phyloP scores from a whole-genome alignment of 2,888 invertebrate species.

The Bruchidius siliquastri region DNA sequence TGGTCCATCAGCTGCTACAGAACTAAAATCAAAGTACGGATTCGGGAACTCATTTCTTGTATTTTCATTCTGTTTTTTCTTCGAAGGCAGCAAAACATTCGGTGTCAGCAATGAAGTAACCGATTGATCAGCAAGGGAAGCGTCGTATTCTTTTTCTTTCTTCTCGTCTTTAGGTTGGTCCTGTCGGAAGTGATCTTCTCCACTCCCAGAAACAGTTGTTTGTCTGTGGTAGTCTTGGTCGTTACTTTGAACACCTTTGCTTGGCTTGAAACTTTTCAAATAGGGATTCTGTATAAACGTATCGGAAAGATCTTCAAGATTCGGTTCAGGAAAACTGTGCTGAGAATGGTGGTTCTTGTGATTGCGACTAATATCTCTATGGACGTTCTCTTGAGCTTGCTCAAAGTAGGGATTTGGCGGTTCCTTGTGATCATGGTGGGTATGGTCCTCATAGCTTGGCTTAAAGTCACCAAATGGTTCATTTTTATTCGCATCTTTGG shows the following conservation, averaged over 20 bases:
- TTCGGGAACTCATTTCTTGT: neutral
- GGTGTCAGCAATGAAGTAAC: conserved; percentile 40
- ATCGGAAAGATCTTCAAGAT: neutral
- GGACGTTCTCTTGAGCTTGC: neutral
- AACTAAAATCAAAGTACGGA: neutral
- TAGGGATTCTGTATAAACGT: neutral
- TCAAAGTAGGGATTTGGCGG: neutral
- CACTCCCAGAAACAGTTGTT: conserved; percentile 2
- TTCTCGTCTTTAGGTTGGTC: conserved; percentile 8
- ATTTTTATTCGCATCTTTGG: conserved; percentile 20
- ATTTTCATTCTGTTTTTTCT: neutral
- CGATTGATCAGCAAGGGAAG: conserved; percentile 55
- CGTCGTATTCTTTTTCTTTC: conserved; percentile 36
- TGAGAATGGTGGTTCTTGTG: neutral
- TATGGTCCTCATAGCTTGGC: neutral
- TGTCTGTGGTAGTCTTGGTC: conserved; percentile 6
- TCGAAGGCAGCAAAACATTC: conserved; percentile 38
- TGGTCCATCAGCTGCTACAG: neutral
- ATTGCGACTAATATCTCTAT: neutral
- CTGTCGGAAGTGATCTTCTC: conserved; percentile 7
- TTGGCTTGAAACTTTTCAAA: neutral
- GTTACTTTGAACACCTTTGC: neutral
- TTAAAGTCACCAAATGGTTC: conserved; percentile 11
- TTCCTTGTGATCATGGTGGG: conserved; percentile 5
- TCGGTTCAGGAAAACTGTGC: neutral